phyloP scores from a whole-genome alignment of 2,113 vertebrate species.

The Dipodomys stephensi region DNA sequence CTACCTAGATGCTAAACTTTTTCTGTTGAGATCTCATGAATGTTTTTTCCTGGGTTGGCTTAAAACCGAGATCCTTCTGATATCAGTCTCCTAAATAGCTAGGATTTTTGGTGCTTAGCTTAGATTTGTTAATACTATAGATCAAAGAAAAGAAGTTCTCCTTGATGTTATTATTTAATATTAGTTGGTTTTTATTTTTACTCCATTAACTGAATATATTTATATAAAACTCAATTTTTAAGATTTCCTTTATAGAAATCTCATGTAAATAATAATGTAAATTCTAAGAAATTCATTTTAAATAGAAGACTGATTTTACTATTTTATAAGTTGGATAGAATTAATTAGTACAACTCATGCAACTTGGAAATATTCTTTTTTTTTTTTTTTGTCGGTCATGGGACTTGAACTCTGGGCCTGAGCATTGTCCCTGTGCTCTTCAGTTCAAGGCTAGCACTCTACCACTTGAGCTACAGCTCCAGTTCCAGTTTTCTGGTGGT shows the following conservation, averaged over 20 bases:
- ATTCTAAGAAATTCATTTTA: conserved; percentile 34
- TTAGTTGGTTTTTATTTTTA: neutral
- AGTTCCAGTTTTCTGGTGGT: too few relatives aligned
- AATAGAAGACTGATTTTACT: neutral
- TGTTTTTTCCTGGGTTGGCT: too few relatives aligned
- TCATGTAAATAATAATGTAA: neutral
- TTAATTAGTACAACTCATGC: neutral
- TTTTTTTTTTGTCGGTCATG: too few relatives aligned
- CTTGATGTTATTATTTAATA: conserved; percentile 25
- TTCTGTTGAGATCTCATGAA: too few relatives aligned
- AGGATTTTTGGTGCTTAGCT: too few relatives aligned
- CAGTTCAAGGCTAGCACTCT: too few relatives aligned
- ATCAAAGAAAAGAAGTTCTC: conserved; percentile 24
- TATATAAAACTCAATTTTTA: conserved; percentile 22
- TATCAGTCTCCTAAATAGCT: too few relatives aligned
- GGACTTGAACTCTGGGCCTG: too few relatives aligned
- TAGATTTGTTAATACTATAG: neutral
- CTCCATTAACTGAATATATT: conserved; percentile 30
- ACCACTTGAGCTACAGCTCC: too few relatives aligned
- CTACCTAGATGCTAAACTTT: too few relatives aligned
- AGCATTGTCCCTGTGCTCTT: too few relatives aligned
- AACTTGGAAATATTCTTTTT: conserved; percentile 8
- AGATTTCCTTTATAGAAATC: conserved; percentile 17
- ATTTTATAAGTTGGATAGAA: neutral
- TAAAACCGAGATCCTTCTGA: too few relatives aligned